These are phyloP conservation scores for Drosophila nigricruria DNA, from an alignment of 2,888 invertebrate species.

Conservation along the genomic window DNA sequence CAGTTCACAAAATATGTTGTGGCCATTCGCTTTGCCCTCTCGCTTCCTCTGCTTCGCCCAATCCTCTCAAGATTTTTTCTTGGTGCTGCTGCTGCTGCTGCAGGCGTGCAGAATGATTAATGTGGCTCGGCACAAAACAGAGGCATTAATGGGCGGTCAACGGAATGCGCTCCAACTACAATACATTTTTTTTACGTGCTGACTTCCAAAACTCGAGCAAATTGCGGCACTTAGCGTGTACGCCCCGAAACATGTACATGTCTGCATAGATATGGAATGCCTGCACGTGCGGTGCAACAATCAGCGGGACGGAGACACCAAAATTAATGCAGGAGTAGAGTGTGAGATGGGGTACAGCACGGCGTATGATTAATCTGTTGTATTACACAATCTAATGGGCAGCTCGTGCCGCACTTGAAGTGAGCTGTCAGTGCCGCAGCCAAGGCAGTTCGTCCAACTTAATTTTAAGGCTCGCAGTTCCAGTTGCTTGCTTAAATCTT, in stretches of 20 bases:
- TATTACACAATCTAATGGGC: constrained; percentile 72
- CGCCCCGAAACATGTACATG: constrained; percentile 26
- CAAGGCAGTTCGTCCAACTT: constrained; percentile 43
- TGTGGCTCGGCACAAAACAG: constrained; percentile 53
- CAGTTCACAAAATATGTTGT: constrained; percentile 50
- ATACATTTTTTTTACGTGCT: constrained; percentile 63
- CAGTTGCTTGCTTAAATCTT: constrained; percentile 62
- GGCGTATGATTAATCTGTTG: constrained; percentile 77
- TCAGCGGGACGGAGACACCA: constrained; percentile 49
- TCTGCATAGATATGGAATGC: constrained; percentile 36
- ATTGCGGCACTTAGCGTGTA: constrained; percentile 57
- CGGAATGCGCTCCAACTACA: constrained; percentile 52
- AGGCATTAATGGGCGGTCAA: constrained; percentile 70
- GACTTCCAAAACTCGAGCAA: constrained; percentile 47
- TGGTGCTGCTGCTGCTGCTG: constrained; percentile 45
- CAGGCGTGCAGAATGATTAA: constrained; percentile 74
- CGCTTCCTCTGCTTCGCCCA: not conserved
- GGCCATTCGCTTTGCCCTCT: constrained; percentile 1
- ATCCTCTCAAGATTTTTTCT: not conserved
- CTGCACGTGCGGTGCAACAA: constrained; percentile 67
- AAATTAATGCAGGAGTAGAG: constrained; percentile 53
- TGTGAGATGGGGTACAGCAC: constrained; percentile 29
- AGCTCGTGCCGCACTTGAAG: constrained; percentile 64
- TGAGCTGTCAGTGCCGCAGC: constrained; percentile 48
- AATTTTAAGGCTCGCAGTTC: constrained; percentile 51